These are phyloP conservation scores for Procavia capensis DNA, from an alignment of 2,113 vertebrate species.

Conservation along the genomic window DNA sequence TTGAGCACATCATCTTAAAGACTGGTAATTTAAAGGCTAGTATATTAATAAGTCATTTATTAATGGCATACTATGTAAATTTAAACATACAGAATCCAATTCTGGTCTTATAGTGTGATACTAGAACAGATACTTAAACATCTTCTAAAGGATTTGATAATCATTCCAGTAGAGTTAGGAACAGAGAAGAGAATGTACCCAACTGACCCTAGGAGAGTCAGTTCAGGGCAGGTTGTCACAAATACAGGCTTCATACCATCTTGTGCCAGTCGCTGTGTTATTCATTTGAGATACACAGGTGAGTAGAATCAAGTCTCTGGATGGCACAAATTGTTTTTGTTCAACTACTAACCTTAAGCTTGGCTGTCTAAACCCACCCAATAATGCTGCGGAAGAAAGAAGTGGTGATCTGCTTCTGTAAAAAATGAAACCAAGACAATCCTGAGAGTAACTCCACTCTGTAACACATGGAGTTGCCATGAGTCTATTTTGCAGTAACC, in stretches of 20 bases:
- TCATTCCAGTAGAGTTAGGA: neutral
- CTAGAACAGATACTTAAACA: neutral
- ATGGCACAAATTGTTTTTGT: neutral
- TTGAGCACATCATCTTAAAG: neutral
- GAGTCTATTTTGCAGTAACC: no score
- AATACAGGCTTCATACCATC: neutral
- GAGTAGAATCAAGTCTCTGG: neutral
- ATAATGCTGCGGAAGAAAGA: no score
- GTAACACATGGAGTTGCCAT: no score
- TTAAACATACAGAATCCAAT: neutral
- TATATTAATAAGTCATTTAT: neutral
- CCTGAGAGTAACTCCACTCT: no score
- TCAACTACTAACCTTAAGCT: neutral
- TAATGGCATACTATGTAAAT: neutral
- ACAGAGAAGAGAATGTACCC: neutral
- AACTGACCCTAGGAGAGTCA: neutral
- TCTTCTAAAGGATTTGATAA: neutral
- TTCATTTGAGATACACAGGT: neutral
- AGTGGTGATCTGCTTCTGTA: no score
- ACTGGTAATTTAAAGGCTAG: neutral
- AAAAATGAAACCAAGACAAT: no score
- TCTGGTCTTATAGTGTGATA: neutral
- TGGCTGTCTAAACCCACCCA: neutral
- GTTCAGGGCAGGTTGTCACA: neutral
- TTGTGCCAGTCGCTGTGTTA: neutral